phyloP scores from a whole-genome alignment of 2,888 invertebrate genomes.

The Apamea anceps region DNA sequence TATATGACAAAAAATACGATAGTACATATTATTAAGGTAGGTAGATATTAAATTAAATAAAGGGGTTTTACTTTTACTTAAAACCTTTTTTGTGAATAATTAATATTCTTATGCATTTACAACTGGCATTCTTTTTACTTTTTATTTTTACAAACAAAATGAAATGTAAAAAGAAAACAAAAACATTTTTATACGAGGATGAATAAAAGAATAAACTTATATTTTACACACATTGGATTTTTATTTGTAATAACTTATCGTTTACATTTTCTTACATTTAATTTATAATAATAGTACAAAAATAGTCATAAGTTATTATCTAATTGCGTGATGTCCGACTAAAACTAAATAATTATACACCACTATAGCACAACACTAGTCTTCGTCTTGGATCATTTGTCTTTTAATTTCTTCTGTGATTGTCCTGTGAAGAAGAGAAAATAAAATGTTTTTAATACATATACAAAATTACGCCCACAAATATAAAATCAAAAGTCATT shows the following conservation, averaged over 20 bases:
- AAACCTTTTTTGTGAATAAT: conserved; percentile 34
- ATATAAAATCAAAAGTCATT: too few species aligned
- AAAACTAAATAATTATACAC: conserved; percentile 70
- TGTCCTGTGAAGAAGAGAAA: conserved; percentile 79
- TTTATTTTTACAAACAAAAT: background rate
- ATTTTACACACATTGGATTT: conserved; percentile 66
- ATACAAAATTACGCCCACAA: too few species aligned
- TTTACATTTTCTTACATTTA: conserved; percentile 59
- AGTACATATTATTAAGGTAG: conserved; percentile 1
- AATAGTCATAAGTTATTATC: conserved; percentile 77
- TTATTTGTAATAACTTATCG: conserved; percentile 68
- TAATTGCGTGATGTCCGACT: conserved; percentile 81
- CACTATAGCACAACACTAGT: conserved; percentile 73
- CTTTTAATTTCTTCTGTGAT: conserved; percentile 86
- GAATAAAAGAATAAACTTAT: conserved; percentile 50
- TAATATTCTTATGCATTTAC: conserved; percentile 51
- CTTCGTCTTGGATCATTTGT: conserved; percentile 78
- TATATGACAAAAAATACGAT: background rate
- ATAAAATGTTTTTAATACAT: background rate
- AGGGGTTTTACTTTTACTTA: conserved; percentile 6
- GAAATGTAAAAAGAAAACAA: conserved; percentile 9
- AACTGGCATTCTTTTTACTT: conserved; percentile 26
- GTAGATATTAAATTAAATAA: conserved; percentile 26
- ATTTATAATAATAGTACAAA: conserved; percentile 77
- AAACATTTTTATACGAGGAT: conserved; percentile 7